Base-by-base conservation (phyloP, 2,888 invertebrate genomes). In the Agrochola litura region DNA sequence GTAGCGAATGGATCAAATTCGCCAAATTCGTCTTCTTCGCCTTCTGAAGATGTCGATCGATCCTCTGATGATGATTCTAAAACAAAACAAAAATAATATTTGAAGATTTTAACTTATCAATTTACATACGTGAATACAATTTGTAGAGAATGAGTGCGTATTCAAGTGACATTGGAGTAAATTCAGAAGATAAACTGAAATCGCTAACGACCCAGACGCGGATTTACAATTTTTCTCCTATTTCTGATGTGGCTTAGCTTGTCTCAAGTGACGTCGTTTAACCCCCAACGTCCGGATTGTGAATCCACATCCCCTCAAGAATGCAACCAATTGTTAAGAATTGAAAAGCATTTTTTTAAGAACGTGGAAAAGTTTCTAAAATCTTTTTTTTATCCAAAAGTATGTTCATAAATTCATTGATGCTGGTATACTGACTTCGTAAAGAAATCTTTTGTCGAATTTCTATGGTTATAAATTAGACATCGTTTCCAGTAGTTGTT, bases 1-100 rank as follows among this genome's bases (percentile, higher is more conserved):
- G 95, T 96, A 43, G 95, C 96, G 86, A 96, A 96, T 56, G 95
- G 95, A 90, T 95, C 96, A 78, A 96, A 96, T 89, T 96, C 96
- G n/a, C 97, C 95, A 81, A 97, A 96, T 85, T 97, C 97, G 94
- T 97, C 97, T 89, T 97, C 97, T 91, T 97, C 97, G 76, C 96
- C 97, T 80, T 97, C 97, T 71, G 97, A 97, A 92, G 95, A 91
- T 64, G 97, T 97, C 91, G 94, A 91, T 75, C 94, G 93, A 85
- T 95, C 95, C 84, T 95, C 96, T 71, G 95, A 94, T 79, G 95
- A 94, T 82, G 96, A 94, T 93, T 96, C 96, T 96, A 89, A 41
- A 94, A 95, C 92, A 93, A 95, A 84, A 73, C 12, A 84, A 85
- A 85, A 73, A 56, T 9, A 73, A 1, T 61, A 12, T 43, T 41